phyloP scores from a whole-genome alignment of 2,797 vertebrate genomes.

The Eleutherodactylus coqui region DNA sequence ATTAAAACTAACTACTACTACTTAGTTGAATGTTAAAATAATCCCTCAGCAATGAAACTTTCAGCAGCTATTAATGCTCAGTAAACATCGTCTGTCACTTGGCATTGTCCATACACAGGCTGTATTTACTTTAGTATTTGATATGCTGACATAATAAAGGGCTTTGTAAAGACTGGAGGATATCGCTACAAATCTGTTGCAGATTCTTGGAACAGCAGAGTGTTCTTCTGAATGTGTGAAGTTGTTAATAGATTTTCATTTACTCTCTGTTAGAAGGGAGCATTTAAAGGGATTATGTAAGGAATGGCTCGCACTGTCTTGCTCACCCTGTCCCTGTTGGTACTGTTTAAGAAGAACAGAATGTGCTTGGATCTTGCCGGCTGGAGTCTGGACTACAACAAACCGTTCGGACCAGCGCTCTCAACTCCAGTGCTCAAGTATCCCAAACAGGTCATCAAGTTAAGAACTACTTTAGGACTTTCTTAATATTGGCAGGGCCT shows the following conservation, averaged over 20 bases:
- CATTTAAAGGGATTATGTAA: background rate
- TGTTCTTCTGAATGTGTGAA: slow-evolving; percentile 17
- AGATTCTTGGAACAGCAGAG: background rate
- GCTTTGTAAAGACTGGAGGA: background rate
- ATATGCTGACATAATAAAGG: background rate
- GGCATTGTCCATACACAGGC: background rate
- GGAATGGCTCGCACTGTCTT: background rate
- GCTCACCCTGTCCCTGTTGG: background rate
- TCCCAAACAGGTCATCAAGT: no score
- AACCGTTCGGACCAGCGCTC: no score
- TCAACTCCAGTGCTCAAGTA: no score
- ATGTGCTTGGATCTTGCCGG: background rate
- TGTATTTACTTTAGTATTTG: slow-evolving; percentile 4
- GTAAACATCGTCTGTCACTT: background rate
- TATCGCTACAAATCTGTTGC: background rate
- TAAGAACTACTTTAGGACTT: no score
- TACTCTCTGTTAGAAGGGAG: background rate
- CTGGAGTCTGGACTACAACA: background rate
- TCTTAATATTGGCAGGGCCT: no score
- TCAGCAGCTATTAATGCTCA: background rate
- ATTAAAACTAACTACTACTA: background rate
- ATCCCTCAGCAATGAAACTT: background rate
- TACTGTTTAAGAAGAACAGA: background rate
- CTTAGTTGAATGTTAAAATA: background rate
- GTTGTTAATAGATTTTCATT: slow-evolving; percentile 12